phyloP scores from a whole-genome alignment of 2,797 vertebrate species.

The Enteromius unitaeniatus region DNA sequence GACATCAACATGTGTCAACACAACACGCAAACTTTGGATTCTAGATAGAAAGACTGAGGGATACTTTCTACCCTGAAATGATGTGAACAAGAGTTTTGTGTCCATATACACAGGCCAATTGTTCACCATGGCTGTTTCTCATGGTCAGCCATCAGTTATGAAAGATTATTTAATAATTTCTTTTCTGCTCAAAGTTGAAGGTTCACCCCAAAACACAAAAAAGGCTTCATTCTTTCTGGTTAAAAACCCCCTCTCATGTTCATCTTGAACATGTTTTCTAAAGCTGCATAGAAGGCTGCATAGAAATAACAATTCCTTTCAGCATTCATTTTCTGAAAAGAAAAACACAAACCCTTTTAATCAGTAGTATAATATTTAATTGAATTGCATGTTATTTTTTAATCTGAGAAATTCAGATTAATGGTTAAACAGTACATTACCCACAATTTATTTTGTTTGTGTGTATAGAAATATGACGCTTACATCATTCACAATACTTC shows the following conservation, averaged over 20 bases:
- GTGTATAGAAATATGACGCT: background rate
- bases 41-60: background rate
- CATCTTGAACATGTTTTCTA: conserved; percentile 10
- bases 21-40: background rate
- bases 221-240: conserved; percentile 7
- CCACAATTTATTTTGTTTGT: background rate
- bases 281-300: background rate
- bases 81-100: conserved; percentile 31
- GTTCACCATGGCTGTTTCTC: conserved; percentile 55
- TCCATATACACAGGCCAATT: conserved; percentile 46
- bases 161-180: conserved; percentile 44
- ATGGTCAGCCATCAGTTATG: conserved; percentile 52
- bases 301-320: background rate
- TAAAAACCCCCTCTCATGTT: background rate
- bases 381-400: background rate
- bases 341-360: background rate
- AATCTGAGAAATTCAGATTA: background rate
- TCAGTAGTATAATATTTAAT: background rate
- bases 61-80: background rate
- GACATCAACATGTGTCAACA: background rate
- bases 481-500: background rate
- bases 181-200: conserved; percentile 2
- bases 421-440: background rate
- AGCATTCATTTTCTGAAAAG: background rate
- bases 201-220: conserved; percentile 36